These are phyloP conservation scores for Achatina immaculata DNA, from an alignment of 1,140 invertebrate species.

Conservation along the genomic window DNA sequence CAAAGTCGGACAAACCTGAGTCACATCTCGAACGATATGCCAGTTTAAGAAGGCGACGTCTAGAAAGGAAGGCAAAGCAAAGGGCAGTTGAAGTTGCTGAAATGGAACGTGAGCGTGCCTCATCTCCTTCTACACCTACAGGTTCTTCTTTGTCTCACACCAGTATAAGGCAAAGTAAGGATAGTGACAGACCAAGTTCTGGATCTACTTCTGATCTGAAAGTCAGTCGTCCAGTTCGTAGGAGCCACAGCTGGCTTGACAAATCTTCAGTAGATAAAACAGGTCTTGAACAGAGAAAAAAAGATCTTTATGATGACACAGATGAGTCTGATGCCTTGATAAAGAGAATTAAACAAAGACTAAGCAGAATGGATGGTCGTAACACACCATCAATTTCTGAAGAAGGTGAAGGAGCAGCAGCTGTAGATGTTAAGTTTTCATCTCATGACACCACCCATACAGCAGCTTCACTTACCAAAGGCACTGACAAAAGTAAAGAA, in stretches of 20 bases:
- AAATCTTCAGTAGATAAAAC: slow-evolving; percentile 44
- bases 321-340: slow-evolving; percentile 45
- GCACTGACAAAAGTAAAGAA: slow-evolving; percentile 45
- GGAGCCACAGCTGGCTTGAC: slow-evolving; percentile 56
- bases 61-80: slow-evolving; percentile 48
- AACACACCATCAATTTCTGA: slow-evolving; percentile 35
- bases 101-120: slow-evolving; percentile 56
- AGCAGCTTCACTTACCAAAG: not conserved
- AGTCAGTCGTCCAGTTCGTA: slow-evolving; percentile 35
- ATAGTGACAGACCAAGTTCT: not conserved
- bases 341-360: slow-evolving; percentile 45
- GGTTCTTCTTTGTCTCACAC: not conserved
- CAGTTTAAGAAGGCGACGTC: slow-evolving; percentile 53
- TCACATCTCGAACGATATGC: slow-evolving; percentile 56
- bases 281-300: slow-evolving; percentile 14
- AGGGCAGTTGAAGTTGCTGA: slow-evolving; percentile 41
- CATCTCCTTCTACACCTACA: slow-evolving; percentile 52
- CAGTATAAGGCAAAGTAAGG: not conserved
- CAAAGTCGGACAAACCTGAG: slow-evolving; percentile 39
- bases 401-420: not conserved
- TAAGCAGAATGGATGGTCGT: slow-evolving; percentile 31
- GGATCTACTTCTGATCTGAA: slow-evolving; percentile 1
- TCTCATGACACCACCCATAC: not conserved
- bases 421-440: not conserved
- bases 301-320: slow-evolving; percentile 30